Conservation (phyloP, 2,113 vertebrate species). For the Equus przewalskii region DNA sequence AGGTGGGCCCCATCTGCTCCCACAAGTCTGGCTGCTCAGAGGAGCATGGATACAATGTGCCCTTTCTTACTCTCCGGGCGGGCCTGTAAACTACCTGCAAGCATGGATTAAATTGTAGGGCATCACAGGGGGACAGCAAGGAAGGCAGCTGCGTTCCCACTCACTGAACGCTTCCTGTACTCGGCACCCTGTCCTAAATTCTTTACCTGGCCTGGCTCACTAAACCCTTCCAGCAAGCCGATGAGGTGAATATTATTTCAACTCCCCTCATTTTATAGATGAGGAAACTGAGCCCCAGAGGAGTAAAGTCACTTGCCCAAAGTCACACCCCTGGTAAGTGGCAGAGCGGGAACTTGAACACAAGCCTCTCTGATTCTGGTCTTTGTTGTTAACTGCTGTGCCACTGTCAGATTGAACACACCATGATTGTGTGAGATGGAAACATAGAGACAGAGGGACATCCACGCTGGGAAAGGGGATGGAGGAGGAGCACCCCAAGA, state of each 20-base stretch:
- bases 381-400: neutral
- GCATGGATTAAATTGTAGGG: too few species aligned
- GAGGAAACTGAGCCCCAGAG: neutral
- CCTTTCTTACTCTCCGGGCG: neutral
- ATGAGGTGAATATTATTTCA: neutral
- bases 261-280: neutral
- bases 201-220: neutral
- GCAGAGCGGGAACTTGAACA: neutral
- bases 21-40: neutral
- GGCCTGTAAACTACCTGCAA: neutral
- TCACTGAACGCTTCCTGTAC: neutral
- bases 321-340: neutral
- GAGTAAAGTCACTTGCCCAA: neutral
- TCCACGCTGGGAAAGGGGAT: neutral
- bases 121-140: neutral
- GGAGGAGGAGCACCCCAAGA: neutral
- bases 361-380: neutral
- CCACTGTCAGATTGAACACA: neutral
- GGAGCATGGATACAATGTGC: accelerated
- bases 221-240: neutral
- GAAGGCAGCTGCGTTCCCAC: neutral
- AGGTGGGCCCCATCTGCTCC: neutral
- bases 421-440: neutral
- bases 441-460: neutral
- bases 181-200: neutral